phyloP scores from a whole-genome alignment of 2,888 invertebrate genomes.

The Coronaproctus castanopsis region DNA sequence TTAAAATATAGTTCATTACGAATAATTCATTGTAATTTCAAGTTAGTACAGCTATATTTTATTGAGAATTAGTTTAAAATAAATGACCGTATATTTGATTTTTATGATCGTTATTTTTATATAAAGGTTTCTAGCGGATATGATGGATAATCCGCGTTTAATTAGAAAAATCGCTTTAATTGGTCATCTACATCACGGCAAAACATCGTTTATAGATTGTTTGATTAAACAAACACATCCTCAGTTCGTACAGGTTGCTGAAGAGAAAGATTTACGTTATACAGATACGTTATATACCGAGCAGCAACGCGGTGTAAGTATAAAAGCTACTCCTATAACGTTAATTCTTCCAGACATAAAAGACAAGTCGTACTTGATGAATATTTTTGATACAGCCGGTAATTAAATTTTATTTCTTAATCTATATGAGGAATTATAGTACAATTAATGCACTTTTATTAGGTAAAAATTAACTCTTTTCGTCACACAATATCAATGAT shows the following conservation, averaged over 20 bases:
- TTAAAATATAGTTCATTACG: too few relatives aligned
- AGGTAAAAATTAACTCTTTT: too few relatives aligned
- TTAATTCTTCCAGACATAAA: conserved; percentile 80
- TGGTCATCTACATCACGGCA: conserved; percentile 96
- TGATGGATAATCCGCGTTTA: conserved; percentile 89
- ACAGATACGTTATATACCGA: conserved; percentile 94
- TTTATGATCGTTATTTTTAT: too few relatives aligned
- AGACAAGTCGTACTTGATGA: conserved; percentile 88
- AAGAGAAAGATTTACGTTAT: conserved; percentile 56
- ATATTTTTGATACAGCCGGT: conserved; percentile 89
- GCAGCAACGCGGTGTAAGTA: conserved; percentile 90
- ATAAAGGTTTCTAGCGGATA: conserved; percentile 82
- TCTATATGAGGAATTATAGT: too few relatives aligned
- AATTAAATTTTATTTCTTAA: too few relatives aligned
- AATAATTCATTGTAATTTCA: too few relatives aligned
- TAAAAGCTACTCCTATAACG: conserved; percentile 89
- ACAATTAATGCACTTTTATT: too few relatives aligned
- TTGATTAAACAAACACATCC: conserved; percentile 94
- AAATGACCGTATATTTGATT: too few relatives aligned
- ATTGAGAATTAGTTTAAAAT: too few relatives aligned
- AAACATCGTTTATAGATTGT: conserved; percentile 95
- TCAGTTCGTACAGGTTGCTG: conserved; percentile 52
- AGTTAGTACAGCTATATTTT: too few relatives aligned
- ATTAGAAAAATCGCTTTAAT: conserved; percentile 89
- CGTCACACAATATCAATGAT: too few relatives aligned